Conservation (phyloP, 2,797 vertebrate species). For the Setipinna tenuifilis region DNA sequence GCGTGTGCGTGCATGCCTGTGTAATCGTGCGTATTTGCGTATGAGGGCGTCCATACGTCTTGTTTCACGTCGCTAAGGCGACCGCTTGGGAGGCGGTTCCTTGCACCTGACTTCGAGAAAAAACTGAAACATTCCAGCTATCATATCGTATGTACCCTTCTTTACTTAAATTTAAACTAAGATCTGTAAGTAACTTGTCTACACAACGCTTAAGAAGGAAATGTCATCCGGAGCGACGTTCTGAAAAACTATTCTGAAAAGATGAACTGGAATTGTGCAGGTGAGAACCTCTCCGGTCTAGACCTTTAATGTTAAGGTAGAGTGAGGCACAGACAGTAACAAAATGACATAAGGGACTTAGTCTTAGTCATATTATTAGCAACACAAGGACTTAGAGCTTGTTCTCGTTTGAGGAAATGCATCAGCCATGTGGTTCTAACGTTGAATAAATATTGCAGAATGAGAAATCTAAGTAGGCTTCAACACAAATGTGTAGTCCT, state of each 20-base stretch:
- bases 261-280: conserved; percentile 52
- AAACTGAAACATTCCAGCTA: conserved; percentile 31
- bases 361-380: neutral
- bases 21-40: neutral
- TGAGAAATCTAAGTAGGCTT: neutral
- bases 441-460: conserved; percentile 18
- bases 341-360: conserved; percentile 52
- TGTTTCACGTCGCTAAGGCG: conserved; percentile 50
- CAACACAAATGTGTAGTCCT: neutral
- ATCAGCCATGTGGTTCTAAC: neutral
- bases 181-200: neutral
- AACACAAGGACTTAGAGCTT: conserved; percentile 4
- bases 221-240: neutral
- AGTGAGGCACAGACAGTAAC: conserved; percentile 29
- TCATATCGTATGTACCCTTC: neutral
- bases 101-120: conserved; percentile 39
- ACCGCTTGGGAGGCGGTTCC: conserved; percentile 59
- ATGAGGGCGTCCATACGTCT: neutral
- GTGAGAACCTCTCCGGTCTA: conserved; percentile 45
- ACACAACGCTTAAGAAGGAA: neutral
- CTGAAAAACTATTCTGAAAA: conserved; percentile 19
- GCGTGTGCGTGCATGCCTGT: neutral
- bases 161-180: neutral
- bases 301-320: conserved; percentile 40
- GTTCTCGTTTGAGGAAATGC: neutral